Evolutionary conservation across 2,888 invertebrate species (phyloP).

Genomic region (Chaetogeoica ovagalla): DNA sequence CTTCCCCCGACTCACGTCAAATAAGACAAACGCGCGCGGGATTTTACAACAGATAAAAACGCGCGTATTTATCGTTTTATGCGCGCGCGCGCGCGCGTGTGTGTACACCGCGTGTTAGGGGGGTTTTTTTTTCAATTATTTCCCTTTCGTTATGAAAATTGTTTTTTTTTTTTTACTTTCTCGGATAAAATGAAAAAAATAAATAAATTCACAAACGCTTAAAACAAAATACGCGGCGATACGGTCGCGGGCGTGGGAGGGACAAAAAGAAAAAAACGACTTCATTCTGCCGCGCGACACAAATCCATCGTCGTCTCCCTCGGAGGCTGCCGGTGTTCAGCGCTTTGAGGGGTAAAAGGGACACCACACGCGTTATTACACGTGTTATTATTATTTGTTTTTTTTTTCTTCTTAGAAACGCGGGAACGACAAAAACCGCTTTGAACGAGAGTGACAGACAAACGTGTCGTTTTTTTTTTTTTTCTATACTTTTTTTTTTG

Average conservation of each 20-base stretch:
- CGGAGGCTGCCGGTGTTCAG: background rate
- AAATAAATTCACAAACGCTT: background rate
- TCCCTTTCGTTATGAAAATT: background rate
- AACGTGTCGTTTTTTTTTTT: conserved; percentile 34
- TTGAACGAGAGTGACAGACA: conserved; percentile 52
- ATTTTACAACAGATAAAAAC: too few species aligned
- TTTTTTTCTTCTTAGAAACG: conserved; percentile 2
- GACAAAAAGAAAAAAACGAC: background rate
- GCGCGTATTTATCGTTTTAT: too few species aligned
- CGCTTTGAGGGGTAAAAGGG: conserved; percentile 22
- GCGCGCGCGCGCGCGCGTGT: too few species aligned
- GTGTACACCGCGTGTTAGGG: too few species aligned
- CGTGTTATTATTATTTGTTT: conserved; percentile 9
- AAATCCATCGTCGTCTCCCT: background rate
- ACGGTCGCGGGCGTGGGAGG: background rate
- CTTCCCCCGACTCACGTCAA: too few species aligned
- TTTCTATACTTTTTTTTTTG: too few species aligned
- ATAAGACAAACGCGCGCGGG: too few species aligned
- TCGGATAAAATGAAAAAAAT: background rate
- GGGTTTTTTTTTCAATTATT: too few species aligned
- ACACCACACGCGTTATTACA: conserved; percentile 18
- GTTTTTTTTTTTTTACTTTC: background rate
- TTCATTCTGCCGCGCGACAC: too few species aligned
- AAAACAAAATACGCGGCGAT: too few species aligned
- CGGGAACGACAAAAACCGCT: conserved; percentile 24